Base-by-base conservation (phyloP, 1,140 invertebrate species). In the Drosophila nannoptera region DNA sequence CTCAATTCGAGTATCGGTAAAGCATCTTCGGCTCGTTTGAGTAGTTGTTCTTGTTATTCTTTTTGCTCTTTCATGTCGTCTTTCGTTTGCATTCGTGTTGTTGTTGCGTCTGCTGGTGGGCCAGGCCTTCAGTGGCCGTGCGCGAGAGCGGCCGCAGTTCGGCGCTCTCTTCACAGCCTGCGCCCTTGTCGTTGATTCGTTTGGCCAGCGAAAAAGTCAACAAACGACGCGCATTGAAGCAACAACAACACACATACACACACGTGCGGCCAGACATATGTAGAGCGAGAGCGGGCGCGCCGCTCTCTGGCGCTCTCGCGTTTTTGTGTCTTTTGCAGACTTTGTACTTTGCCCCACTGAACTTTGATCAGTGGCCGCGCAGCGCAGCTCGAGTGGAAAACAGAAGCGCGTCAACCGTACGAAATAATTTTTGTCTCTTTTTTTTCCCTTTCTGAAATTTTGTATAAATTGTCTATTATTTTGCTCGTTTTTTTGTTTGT, bases 321-420 rank as follows among this genome's bases (percentile, higher is more conserved):
- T 40, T 5, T 42, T 71, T 75, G 53, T 64, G 70, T 69, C 76
- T 74, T 45, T 65, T 81, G 82, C 75, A 86, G 86, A 89, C 87
- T 89, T 88, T 88, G 87, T 70, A 88, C 87, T 77, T 80, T 88
- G 87, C 65, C 78, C 83, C 80, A 77, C 71, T 88, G 87, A 87
- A 88, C 87, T 88, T 88, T 86, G 87, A 73, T 76, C 77, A 68
- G 71, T 58, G 46, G 40, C 33, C 63, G 46, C 63, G 46, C 50
- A 40, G 45, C 64, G 63, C 52, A 52, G 45, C 16, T 48, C 56
- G 55, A 69, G 53, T 43, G 71, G 45, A 66, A 74, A 56, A 48
- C 43, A 54, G 50, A 56, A 62, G 52, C 50, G 54, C 59, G 55
- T 58, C 73, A 71, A 73, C 66, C 68, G 60, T 53, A 46, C 67